Conservation (phyloP, 1,140 invertebrate genomes). For the Aphidius ervi region DNA sequence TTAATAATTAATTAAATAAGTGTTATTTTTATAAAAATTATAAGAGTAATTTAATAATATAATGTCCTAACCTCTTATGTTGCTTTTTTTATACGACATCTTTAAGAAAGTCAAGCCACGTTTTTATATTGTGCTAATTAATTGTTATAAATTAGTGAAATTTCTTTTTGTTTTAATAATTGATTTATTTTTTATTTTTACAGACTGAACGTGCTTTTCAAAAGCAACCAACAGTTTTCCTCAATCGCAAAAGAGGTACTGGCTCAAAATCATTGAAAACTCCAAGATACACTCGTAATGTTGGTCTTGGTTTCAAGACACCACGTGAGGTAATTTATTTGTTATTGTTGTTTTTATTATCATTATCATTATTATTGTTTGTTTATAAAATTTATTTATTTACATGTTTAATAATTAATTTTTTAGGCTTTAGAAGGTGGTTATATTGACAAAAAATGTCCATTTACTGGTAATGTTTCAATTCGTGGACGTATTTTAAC, state of each 20-base stretch:
- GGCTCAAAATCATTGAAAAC: slow-evolving; percentile 70
- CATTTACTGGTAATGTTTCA: slow-evolving; percentile 97
- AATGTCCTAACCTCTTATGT: no score
- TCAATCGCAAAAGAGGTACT: slow-evolving; percentile 81
- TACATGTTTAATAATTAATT: no score
- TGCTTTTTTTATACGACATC: no score
- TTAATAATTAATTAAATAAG: no score
- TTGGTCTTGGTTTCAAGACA: slow-evolving; percentile 98
- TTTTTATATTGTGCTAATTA: no score
- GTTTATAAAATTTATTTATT: no score
- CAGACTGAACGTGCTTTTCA: slow-evolving; percentile 90
- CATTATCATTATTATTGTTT: no score
- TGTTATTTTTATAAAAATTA: no score
- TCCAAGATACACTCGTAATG: slow-evolving; percentile 83
- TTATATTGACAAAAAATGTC: slow-evolving; percentile 99
- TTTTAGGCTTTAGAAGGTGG: slow-evolving; percentile 67
- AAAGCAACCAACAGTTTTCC: slow-evolving; percentile 94
- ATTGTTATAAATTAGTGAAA: no score
- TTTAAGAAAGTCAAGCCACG: no score
- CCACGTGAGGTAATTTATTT: slow-evolving; percentile 84
- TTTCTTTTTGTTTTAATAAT: neutral
- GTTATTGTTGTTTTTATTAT: no score
- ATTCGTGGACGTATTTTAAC: slow-evolving; percentile 97
- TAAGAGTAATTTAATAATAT: no score
- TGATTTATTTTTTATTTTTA: slow-evolving; percentile 17